These are phyloP conservation scores for Cyphomyrmex costatus DNA, from an alignment of 1,140 invertebrate species.

Conservation along the genomic window DNA sequence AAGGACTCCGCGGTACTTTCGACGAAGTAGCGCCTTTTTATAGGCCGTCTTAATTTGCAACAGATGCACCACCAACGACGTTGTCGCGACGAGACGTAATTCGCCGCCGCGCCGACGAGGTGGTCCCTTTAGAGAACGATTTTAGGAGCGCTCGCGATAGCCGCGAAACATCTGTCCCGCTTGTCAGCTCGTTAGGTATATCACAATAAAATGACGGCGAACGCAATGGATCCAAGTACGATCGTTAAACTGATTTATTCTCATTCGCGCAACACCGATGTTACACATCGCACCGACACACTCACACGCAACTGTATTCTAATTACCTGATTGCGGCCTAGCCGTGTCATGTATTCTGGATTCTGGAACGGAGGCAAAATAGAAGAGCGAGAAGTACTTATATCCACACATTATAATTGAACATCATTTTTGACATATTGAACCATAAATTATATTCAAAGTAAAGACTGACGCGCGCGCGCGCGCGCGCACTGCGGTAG, in stretches of 20 bases:
- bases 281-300: slow-evolving; percentile 12
- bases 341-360: background rate
- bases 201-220: slow-evolving; percentile 52
- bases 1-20: slow-evolving; percentile 33
- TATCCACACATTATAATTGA: background rate
- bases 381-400: slow-evolving; percentile 22
- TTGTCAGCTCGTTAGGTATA: slow-evolving; percentile 59
- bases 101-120: slow-evolving; percentile 34
- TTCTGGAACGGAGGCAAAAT: slow-evolving; percentile 67
- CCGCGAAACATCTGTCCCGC: slow-evolving; percentile 56
- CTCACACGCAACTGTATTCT: background rate
- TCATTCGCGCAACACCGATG: background rate
- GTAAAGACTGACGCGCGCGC: background rate
- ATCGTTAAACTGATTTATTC: slow-evolving; percentile 56
- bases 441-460: slow-evolving; percentile 3
- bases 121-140: slow-evolving; percentile 42
- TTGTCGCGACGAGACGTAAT: slow-evolving; percentile 37
- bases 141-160: slow-evolving; percentile 43
- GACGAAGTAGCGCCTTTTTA: slow-evolving; percentile 60
- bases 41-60: slow-evolving; percentile 61
- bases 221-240: slow-evolving; percentile 29
- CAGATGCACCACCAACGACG: slow-evolving; percentile 64
- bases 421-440: background rate
- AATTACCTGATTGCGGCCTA: background rate
- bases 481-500: too few species aligned